Conservation (phyloP, 92 coral and sea anemone species). For the Parazoanthus swiftii region DNA sequence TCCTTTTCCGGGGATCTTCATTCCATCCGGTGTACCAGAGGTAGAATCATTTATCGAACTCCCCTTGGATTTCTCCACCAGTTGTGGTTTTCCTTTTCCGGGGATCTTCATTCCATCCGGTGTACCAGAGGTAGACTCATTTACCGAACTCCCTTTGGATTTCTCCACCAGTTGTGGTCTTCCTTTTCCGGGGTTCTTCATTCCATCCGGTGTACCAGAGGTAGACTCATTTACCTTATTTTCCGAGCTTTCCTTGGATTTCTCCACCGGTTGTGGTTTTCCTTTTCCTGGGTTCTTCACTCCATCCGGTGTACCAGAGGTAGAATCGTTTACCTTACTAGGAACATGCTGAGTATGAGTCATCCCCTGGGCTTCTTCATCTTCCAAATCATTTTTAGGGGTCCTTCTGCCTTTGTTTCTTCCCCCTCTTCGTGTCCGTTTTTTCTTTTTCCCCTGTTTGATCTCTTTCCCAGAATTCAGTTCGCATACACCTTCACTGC, state of each 20-base stretch:
- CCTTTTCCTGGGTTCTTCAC: too few relatives aligned
- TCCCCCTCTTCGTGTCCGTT: constrained; percentile 19
- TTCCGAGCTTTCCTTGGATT: too few relatives aligned
- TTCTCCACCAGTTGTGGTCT: background rate
- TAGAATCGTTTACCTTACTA: background rate
- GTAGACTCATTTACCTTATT: background rate
- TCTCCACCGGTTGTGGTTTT: too few relatives aligned
- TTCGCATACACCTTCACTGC: background rate
- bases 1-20: too few relatives aligned
- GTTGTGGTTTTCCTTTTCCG: too few relatives aligned
- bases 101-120: too few relatives aligned
- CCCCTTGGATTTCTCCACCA: too few relatives aligned
- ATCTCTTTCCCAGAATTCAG: background rate
- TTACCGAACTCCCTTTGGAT: background rate
- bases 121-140: too few relatives aligned
- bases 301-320: too few relatives aligned
- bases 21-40: too few relatives aligned
- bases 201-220: background rate
- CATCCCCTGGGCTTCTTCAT: background rate
- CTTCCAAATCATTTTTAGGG: background rate
- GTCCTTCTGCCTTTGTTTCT: background rate
- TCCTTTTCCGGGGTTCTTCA: background rate
- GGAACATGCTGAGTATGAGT: background rate
- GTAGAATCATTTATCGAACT: background rate
- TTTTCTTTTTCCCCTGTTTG: constrained; percentile 27